Percentiles rank a stretch among this genome's conserved stretches.
Conservation (phyloP, 2,113 vertebrate species). For the Takifugu flavidus region DNA sequence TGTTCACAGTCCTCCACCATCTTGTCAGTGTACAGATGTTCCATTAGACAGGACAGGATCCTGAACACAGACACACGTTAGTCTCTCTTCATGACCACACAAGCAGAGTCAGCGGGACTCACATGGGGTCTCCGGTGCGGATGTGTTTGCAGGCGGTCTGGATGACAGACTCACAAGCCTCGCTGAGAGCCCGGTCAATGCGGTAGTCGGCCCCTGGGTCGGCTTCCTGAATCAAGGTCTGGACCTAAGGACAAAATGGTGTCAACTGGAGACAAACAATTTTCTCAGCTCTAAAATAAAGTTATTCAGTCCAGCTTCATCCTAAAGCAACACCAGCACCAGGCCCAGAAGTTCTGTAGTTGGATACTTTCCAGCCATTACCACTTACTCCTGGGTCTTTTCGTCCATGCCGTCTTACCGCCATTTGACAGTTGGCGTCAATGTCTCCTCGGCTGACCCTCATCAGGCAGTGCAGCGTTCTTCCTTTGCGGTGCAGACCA, state of each 20-base stretch:
- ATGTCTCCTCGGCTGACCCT: constrained; percentile 84
- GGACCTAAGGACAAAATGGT: constrained; percentile 75
- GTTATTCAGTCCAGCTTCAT: too few relatives aligned
- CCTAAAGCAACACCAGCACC: too few relatives aligned
- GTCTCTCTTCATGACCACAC: neutral
- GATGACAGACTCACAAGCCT: constrained; percentile 94
- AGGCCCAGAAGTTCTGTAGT: too few relatives aligned
- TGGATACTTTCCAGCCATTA: neutral
- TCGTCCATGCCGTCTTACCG: constrained; percentile 75
- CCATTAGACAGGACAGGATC: constrained; percentile 97
- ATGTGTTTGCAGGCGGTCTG: constrained; percentile 98
- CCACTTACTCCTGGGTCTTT: neutral
- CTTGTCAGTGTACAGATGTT: constrained; percentile 94
- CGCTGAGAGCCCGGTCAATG: constrained; percentile 91
- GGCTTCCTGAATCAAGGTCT: constrained; percentile 89
- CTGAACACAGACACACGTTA: constrained; percentile 54
- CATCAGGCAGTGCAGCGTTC: constrained; percentile 96
- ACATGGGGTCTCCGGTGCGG: constrained; percentile 94
- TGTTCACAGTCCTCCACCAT: constrained; percentile 96
- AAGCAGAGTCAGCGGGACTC: constrained; percentile 54
- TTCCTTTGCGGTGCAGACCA: constrained; percentile 89
- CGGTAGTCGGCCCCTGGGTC: constrained; percentile 93
- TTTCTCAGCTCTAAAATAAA: too few relatives aligned
- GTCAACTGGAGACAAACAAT: too few relatives aligned
- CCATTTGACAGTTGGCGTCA: constrained; percentile 84